Conservation (phyloP, 2,113 vertebrate genomes). For the Varanus komodoensis region DNA sequence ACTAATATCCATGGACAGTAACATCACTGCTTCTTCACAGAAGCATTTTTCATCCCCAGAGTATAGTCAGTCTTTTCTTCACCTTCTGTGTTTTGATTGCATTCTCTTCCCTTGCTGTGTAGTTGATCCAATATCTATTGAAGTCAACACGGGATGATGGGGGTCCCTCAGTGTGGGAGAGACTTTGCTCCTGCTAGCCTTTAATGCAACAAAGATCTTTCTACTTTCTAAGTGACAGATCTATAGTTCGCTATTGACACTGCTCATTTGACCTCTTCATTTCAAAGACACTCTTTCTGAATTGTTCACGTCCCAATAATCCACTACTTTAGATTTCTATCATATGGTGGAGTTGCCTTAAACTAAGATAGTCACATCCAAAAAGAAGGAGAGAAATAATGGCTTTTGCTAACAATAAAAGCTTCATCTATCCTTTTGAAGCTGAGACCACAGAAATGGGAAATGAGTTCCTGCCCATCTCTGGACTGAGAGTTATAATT, state of each 20-base stretch:
- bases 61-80: neutral
- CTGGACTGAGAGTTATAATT: neutral
- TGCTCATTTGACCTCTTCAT: conserved; percentile 7
- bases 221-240: neutral
- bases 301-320: conserved; percentile 34
- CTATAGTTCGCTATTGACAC: neutral
- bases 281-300: conserved; percentile 37
- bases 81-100: neutral
- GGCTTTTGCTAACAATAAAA: conserved; percentile 30
- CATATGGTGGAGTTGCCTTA: conserved; percentile 29
- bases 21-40: conserved; percentile 2
- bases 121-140: neutral
- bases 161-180: neutral
- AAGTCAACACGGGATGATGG: neutral
- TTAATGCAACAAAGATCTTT: conserved; percentile 38
- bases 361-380: conserved; percentile 34
- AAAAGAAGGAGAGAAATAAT: conserved; percentile 25
- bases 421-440: conserved; percentile 1
- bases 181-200: neutral
- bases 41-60: neutral
- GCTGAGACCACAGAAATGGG: conserved; percentile 23
- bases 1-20: neutral
- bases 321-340: conserved; percentile 2
- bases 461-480: neutral
- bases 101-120: neutral